These are phyloP conservation scores for Anabacerthia variegaticeps DNA, from an alignment of 2,797 vertebrate genomes.

Conservation along the genomic window DNA sequence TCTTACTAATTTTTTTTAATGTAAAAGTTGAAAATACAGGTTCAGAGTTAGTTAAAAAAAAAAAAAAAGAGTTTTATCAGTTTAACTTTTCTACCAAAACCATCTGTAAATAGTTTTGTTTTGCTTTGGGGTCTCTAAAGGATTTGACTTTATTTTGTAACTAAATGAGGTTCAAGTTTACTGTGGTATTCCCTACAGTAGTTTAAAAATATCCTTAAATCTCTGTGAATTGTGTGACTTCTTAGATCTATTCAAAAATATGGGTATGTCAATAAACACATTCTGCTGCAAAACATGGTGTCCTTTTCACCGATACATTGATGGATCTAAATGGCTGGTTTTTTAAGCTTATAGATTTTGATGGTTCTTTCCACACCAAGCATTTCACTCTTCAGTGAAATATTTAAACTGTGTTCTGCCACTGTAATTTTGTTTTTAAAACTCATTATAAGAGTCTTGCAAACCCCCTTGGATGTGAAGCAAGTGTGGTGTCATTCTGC, in stretches of 20 bases:
- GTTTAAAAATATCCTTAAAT: not conserved
- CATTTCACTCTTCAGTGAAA: not conserved
- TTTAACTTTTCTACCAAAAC: not conserved
- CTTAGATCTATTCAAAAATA: not conserved
- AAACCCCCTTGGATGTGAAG: not conserved
- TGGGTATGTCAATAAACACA: not conserved
- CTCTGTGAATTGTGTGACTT: not conserved
- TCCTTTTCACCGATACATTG: not conserved
- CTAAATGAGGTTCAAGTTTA: not conserved
- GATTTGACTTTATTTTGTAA: not conserved
- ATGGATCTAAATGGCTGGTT: not conserved
- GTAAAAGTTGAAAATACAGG: not conserved
- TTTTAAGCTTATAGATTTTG: not conserved
- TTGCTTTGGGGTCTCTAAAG: not conserved
- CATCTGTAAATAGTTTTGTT: not conserved
- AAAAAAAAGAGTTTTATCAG: not conserved
- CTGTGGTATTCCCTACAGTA: not conserved
- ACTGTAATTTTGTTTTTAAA: not conserved
- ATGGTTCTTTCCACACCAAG: slow-evolving; percentile 3
- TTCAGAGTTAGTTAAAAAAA: not conserved
- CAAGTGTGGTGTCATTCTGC: not conserved
- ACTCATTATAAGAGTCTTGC: not conserved
- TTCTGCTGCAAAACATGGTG: not conserved
- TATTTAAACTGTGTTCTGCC: not conserved
- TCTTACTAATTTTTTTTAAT: not conserved